phyloP scores from a whole-genome alignment of 2,797 vertebrate genomes.

The Crocodylus rhombifer region DNA sequence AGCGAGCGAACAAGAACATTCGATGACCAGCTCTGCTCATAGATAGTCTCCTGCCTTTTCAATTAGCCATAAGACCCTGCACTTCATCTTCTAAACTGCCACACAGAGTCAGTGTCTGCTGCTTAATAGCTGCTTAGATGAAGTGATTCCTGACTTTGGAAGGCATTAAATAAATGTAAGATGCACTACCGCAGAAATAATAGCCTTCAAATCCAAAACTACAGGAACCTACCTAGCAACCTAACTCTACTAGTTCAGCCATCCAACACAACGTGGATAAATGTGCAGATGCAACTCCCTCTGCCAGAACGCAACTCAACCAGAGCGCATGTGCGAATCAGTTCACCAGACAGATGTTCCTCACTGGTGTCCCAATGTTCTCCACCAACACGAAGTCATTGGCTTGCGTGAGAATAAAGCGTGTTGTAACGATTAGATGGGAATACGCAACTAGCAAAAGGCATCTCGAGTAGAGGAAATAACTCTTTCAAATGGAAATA shows the following conservation, averaged over 20 bases:
- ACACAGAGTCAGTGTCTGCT: background rate
- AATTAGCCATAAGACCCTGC: background rate
- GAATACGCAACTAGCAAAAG: background rate
- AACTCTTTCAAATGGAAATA: accelerated
- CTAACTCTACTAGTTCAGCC: background rate
- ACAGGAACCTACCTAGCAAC: background rate
- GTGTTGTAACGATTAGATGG: background rate
- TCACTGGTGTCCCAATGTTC: accelerated
- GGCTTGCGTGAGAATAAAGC: background rate
- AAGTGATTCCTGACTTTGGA: background rate
- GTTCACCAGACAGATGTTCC: accelerated
- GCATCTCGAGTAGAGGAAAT: background rate
- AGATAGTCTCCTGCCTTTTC: background rate
- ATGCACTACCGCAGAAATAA: background rate
- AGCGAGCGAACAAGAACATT: too few species aligned
- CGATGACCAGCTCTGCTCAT: background rate
- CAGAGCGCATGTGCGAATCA: accelerated
- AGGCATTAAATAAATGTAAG: background rate
- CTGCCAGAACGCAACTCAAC: background rate
- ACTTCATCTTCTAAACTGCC: background rate
- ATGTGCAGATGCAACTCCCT: background rate
- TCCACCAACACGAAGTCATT: accelerated
- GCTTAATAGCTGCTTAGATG: background rate
- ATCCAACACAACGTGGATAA: background rate
- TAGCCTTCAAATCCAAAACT: background rate